Conservation (phyloP, 2,797 vertebrate genomes). For the Notoglanidium macrostoma region DNA sequence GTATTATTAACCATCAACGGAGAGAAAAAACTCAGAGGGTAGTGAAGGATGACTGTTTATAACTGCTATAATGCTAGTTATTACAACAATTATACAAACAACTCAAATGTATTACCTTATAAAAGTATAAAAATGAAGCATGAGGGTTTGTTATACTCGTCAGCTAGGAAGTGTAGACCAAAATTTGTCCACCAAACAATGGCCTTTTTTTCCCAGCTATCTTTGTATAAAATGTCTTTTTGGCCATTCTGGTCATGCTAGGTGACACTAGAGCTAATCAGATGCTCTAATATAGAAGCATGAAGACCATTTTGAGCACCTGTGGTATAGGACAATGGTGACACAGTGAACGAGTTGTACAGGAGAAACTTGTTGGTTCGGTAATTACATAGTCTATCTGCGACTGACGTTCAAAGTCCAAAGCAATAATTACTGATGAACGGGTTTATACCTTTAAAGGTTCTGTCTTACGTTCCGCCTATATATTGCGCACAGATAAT, state of each 20-base stretch:
- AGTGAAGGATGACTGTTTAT: background rate
- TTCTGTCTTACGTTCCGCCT: background rate
- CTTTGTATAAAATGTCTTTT: background rate
- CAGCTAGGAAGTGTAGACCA: too few relatives aligned
- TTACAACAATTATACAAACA: background rate
- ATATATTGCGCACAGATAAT: background rate
- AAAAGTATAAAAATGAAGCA: background rate
- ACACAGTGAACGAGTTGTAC: background rate
- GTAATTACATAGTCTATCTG: background rate
- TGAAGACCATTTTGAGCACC: background rate
- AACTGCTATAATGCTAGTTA: background rate
- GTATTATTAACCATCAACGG: background rate
- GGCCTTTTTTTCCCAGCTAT: too few relatives aligned
- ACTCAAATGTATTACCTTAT: background rate
- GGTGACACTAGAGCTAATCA: background rate
- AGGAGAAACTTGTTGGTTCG: background rate
- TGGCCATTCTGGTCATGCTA: background rate
- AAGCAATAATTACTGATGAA: constrained; percentile 7
- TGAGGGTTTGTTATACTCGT: background rate
- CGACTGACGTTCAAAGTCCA: background rate
- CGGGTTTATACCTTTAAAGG: background rate
- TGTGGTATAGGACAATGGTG: background rate
- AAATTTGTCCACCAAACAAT: too few relatives aligned
- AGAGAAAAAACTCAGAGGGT: background rate
- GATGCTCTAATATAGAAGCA: background rate